These are phyloP conservation scores for Trichonephila clavipes DNA, from an alignment of 1,140 invertebrate species.

Conservation along the genomic window DNA sequence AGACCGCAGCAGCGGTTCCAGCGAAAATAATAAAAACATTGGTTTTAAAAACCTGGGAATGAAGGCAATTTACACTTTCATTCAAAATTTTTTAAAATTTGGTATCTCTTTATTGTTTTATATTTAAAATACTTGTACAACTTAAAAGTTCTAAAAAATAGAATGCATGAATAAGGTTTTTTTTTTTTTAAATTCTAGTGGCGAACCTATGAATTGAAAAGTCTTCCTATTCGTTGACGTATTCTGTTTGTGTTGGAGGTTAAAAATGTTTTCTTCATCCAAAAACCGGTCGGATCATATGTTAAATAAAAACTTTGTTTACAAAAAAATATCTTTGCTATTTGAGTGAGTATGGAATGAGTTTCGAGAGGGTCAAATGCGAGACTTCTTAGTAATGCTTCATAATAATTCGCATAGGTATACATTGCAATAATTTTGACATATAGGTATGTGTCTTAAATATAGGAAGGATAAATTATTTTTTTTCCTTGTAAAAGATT, in stretches of 20 bases:
- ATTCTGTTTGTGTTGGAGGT: background rate
- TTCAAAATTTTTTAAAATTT: background rate
- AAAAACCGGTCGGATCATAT: slow-evolving; percentile 5
- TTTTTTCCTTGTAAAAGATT: too few relatives aligned
- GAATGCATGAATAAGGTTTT: background rate
- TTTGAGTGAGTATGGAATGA: too few relatives aligned
- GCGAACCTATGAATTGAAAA: background rate
- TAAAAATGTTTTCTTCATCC: background rate
- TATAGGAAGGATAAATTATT: too few relatives aligned
- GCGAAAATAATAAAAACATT: background rate
- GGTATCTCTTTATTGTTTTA: background rate
- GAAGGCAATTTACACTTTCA: background rate
- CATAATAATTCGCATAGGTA: too few relatives aligned
- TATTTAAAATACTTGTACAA: too few relatives aligned
- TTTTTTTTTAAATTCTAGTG: background rate
- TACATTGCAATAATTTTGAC: too few relatives aligned
- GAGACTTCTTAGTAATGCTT: too few relatives aligned
- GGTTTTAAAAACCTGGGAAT: background rate
- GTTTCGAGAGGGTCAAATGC: too few relatives aligned
- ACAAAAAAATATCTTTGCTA: too few relatives aligned
- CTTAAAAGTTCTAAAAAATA: too few relatives aligned
- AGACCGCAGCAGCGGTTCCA: background rate
- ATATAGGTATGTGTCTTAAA: too few relatives aligned
- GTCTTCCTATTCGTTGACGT: too few relatives aligned
- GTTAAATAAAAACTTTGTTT: background rate